Conservation (phyloP, 2,113 vertebrate species). For the Nycticorax nycticorax region DNA sequence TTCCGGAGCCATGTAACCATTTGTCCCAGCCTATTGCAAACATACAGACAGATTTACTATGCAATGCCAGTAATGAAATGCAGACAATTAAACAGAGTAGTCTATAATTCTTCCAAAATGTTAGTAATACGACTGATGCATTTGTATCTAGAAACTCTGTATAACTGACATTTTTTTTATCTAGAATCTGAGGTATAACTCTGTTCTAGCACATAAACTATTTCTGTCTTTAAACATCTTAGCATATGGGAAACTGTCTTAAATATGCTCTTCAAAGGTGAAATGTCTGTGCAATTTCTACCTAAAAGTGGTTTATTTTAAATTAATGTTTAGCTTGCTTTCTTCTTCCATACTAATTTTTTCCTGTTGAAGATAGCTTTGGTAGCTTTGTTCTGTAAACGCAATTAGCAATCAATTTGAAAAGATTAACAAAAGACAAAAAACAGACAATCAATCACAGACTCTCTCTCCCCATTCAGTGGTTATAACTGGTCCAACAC, state of each 20-base stretch:
- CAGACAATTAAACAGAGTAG: neutral
- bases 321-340: neutral
- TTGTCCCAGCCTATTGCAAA: constrained; percentile 84
- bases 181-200: neutral
- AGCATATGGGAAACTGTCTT: neutral
- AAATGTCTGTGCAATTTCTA: neutral
- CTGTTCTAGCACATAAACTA: neutral
- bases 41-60: constrained; percentile 5
- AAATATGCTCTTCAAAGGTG: neutral
- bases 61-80: neutral
- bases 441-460: neutral
- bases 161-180: neutral
- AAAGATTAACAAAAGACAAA: neutral
- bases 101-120: neutral
- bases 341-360: neutral
- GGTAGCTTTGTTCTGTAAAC: neutral
- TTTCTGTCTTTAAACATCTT: neutral
- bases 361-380: neutral
- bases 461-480: neutral
- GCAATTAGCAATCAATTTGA: neutral
- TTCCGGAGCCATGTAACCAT: constrained; percentile 91
- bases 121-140: neutral
- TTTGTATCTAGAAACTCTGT: neutral
- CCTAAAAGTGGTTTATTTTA: neutral
- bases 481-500: neutral